phyloP scores from a whole-genome alignment of 2,888 invertebrate genomes.

The Drosophila gaucha region DNA sequence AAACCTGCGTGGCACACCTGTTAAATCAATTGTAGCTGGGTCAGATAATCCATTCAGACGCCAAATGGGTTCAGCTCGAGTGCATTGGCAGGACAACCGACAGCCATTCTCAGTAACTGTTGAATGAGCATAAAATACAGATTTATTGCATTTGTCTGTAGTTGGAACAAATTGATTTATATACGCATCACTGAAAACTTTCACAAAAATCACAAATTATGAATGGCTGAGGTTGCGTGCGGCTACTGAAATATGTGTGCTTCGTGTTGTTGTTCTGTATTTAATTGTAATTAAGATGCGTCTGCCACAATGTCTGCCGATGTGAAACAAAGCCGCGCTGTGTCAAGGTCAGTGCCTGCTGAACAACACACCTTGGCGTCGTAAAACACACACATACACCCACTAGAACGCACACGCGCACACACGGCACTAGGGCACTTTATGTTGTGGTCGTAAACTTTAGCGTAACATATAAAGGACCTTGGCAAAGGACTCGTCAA shows the following conservation, averaged over 20 bases:
- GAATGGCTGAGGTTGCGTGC: conserved; percentile 3
- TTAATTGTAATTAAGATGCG: conserved; percentile 28
- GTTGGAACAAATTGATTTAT: conserved; percentile 31
- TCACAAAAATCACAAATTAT: conserved; percentile 11
- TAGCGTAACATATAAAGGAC: conserved; percentile 6
- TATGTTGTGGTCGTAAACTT: conserved; percentile 12
- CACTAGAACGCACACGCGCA: not conserved
- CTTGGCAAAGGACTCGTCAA: conserved; percentile 16
- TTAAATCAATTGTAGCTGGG: conserved; percentile 13
- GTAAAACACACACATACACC: not conserved
- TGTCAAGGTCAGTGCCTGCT: conserved; percentile 39
- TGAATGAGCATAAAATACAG: conserved; percentile 14
- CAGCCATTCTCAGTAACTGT: not conserved
- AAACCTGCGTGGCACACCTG: conserved; percentile 4
- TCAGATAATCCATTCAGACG: not conserved
- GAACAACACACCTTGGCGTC: conserved; percentile 13
- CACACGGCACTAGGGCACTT: not conserved
- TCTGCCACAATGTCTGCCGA: conserved; percentile 11
- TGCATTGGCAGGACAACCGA: conserved; percentile 28
- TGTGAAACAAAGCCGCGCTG: not conserved
- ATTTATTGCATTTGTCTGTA: conserved; percentile 3
- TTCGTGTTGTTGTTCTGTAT: conserved; percentile 1
- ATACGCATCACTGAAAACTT: conserved; percentile 26
- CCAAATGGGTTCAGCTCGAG: conserved; percentile 22
- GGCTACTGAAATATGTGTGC: not conserved